Base-by-base conservation (phyloP, 2,113 vertebrate genomes). In the Scomber japonicus region DNA sequence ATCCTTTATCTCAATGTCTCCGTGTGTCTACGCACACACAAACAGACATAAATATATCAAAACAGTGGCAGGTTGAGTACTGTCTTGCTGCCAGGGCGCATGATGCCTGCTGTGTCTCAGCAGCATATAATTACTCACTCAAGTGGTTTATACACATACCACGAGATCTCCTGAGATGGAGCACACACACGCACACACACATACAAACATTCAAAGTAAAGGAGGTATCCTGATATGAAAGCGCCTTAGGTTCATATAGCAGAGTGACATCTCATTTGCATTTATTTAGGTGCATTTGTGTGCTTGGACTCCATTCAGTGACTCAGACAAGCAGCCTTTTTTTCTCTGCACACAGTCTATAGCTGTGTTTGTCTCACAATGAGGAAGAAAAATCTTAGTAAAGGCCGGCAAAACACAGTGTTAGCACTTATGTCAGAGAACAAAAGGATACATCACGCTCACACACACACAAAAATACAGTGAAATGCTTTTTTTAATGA, bases 61-160 rank as follows among this genome's bases (percentile, higher is more conserved):
- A 44, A 63, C 54, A 65, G 53, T 48, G 16, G 71, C 71, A 65
- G 51, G 67, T 67, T 80, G 53, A 61, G 16, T 31, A 5, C 44
- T 68, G 75, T 56, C 48, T 75, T 24, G 60, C 75, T 67, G 65
- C 48, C 55, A 56, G 60, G 11, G 24, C 51, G 49, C 56, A 21
- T 53, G 60, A 86, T 3, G 14, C 81, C 54, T 77, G 72, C 72
- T 81, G 61, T 76, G 71, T 77, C 71, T 62, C 76, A 67, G 79
- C 67, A 60, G 75, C 68, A 50, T 65, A 64, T 83, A 83, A 83
- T 81, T 68, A 86, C 59, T 67, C 71, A 76, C 71, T 77, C 61
- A 82, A 82, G 63, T 82, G 63, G 27, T 72, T 85, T 79, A 60
- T 67, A 59, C 62, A 78, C 62, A 78, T 67, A 84, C 59, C 80